Percentiles rank a stretch among this genome's conserved stretches.
These are phyloP conservation scores for Dunckerocampus dactyliophorus DNA, from an alignment of 2,113 vertebrate species.

Conservation along the genomic window DNA sequence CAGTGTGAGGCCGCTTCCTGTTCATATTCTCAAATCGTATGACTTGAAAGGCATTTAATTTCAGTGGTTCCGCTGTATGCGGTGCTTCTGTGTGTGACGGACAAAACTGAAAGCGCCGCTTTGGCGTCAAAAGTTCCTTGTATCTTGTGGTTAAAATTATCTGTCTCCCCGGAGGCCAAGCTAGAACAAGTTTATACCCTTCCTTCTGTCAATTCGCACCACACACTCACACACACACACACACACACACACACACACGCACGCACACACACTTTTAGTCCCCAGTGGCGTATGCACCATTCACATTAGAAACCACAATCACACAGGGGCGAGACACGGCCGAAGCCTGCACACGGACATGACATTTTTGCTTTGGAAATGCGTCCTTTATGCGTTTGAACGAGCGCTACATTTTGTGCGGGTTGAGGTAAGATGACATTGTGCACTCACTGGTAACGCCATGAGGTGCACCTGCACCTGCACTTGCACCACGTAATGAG, in stretches of 20 bases:
- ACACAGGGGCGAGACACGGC: conserved; percentile 9
- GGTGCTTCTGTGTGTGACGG: conserved; percentile 9
- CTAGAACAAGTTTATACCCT: conserved; percentile 22
- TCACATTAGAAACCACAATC: conserved; percentile 11
- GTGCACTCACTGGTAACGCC: conserved; percentile 1
- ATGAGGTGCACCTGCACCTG: background rate
- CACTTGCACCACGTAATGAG: too few relatives aligned
- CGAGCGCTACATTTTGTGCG: conserved; percentile 4
- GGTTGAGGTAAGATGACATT: conserved; percentile 6
- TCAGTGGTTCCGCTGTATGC: background rate
- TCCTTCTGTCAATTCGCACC: background rate
- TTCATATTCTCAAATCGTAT: background rate
- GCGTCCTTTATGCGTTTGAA: conserved; percentile 19
- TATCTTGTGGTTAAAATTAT: conserved; percentile 38
- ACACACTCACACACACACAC: background rate
- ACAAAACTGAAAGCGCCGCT: conserved; percentile 40
- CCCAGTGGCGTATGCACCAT: conserved; percentile 19
- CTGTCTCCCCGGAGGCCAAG: conserved; percentile 25
- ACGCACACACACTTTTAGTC: conserved; percentile 7
- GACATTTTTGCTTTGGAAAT: background rate
- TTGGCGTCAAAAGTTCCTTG: conserved; percentile 35
- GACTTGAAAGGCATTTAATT: background rate
- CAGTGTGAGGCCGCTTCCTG: too few relatives aligned
- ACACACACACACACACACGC: background rate
- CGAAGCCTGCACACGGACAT: too few relatives aligned